A percentile compares a stretch with the other conserved stretches of the same genome.
Conservation (phyloP, 2,797 vertebrate species). For the Hyperoplus lanceolatus region DNA sequence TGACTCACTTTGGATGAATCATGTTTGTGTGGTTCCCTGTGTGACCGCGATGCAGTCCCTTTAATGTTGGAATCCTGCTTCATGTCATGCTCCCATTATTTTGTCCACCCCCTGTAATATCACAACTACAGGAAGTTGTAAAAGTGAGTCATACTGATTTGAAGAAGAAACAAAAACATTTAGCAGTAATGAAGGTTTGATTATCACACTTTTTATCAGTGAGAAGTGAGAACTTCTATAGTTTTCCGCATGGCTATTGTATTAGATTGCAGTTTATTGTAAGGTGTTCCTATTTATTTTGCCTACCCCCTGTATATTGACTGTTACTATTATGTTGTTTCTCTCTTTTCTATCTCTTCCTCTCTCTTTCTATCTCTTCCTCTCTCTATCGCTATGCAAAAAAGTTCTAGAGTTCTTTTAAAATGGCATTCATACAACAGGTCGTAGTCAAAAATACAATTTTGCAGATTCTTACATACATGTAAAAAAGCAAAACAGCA, state of each 20-base stretch:
- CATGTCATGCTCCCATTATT: conserved; percentile 13
- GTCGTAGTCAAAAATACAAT: conserved; percentile 15
- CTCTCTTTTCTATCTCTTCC: conserved; percentile 38
- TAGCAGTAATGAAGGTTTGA: background rate
- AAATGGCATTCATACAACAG: conserved; percentile 30
- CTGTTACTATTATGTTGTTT: conserved; percentile 51
- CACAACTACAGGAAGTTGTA: conserved; percentile 34
- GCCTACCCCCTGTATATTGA: conserved; percentile 46
- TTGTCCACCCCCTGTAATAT: conserved; percentile 27
- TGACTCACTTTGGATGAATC: conserved; percentile 67
- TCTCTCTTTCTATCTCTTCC: conserved; percentile 34
- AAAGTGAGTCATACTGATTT: conserved; percentile 19
- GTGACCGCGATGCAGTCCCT: background rate
- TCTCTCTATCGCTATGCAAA: conserved; percentile 36
- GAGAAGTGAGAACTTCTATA: conserved; percentile 14
- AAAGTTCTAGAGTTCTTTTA: conserved; percentile 3
- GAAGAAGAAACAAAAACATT: background rate
- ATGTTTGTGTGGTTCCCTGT: conserved; percentile 45
- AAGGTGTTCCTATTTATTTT: conserved; percentile 48
- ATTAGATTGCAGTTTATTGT: conserved; percentile 14
- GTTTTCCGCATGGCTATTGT: conserved; percentile 34
- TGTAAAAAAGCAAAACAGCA: conserved; percentile 63
- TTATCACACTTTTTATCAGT: background rate
- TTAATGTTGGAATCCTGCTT: conserved; percentile 10
- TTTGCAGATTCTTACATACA: conserved; percentile 6